Evolutionary conservation across 2,888 invertebrate genomes (phyloP).

Genomic region (Danaus chrysippus): DNA sequence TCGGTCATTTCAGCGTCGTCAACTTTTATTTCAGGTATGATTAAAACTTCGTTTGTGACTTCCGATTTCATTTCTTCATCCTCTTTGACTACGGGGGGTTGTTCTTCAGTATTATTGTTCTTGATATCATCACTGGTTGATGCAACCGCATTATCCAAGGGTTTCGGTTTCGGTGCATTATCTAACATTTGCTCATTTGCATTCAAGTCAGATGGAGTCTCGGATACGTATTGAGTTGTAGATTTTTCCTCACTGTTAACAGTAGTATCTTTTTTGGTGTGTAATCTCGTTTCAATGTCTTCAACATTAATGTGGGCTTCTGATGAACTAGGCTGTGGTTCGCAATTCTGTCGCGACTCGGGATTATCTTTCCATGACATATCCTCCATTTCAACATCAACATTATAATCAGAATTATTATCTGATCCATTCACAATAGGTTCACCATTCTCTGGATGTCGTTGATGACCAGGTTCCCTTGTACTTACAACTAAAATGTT

Average conservation of each 20-base stretch:
- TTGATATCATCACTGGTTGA: conserved; percentile 37
- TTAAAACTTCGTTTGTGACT: conserved; percentile 35
- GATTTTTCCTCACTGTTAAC: conserved; percentile 55
- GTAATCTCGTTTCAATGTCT: conserved; percentile 63
- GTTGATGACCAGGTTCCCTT: conserved; percentile 82
- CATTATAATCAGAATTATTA: conserved; percentile 74
- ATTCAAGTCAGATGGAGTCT: conserved; percentile 57
- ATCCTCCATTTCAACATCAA: conserved; percentile 77
- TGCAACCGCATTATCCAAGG: conserved; percentile 31
- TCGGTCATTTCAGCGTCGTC: conserved; percentile 71
- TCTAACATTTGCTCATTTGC: conserved; percentile 33
- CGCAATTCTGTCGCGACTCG: conserved; percentile 49
- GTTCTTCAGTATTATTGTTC: conserved; percentile 35
- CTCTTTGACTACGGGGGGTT: conserved; percentile 39
- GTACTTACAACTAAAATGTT: conserved; percentile 93
- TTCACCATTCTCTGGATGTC: conserved; percentile 82
- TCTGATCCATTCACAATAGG: conserved; percentile 81
- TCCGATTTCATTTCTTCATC: conserved; percentile 54
- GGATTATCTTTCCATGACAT: conserved; percentile 71
- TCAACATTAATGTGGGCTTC: conserved; percentile 65
- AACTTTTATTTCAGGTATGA: conserved; percentile 68
- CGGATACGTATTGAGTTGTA: conserved; percentile 52
- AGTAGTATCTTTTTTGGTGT: conserved; percentile 68
- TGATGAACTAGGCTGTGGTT: conserved; percentile 67
- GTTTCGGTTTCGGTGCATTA: conserved; percentile 21